Conservation (phyloP, 2,888 invertebrate genomes). For the Apodemia duryi region DNA sequence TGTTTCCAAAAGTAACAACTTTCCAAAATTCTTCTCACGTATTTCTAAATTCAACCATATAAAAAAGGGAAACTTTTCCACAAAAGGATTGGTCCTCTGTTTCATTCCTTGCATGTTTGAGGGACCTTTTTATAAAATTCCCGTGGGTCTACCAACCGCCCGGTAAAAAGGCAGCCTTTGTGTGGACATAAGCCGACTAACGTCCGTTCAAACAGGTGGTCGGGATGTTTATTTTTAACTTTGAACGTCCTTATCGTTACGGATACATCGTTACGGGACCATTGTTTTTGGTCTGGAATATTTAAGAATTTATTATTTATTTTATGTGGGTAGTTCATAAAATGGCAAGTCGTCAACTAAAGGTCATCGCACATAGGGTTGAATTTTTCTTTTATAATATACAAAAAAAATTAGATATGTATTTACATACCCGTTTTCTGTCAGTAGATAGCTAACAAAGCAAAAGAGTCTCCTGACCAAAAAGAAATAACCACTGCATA, state of each 20-base stretch:
- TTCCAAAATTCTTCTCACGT: conserved; percentile 6
- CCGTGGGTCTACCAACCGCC: conserved; percentile 4
- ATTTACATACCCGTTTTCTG: no score
- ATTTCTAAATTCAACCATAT: conserved; percentile 10
- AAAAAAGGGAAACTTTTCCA: conserved; percentile 5
- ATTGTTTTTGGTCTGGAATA: conserved; percentile 24
- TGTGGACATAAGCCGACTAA: conserved; percentile 31
- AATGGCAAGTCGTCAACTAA: no score
- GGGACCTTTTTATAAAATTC: conserved; percentile 14
- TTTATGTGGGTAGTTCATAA: no score
- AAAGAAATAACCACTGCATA: no score
- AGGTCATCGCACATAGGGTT: no score
- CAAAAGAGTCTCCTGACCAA: no score
- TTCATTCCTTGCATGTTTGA: conserved; percentile 14
- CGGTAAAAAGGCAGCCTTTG: conserved; percentile 18
- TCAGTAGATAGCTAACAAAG: no score
- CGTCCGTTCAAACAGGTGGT: conserved; percentile 53
- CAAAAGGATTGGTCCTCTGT: conserved; percentile 11
- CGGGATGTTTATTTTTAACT: conserved; percentile 28
- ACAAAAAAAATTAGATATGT: no score
- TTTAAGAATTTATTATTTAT: neutral
- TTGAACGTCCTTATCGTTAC: conserved; percentile 1
- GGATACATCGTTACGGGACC: conserved; percentile 8
- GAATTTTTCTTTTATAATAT: no score
- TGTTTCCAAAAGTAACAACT: conserved; percentile 26